Conservation (phyloP, 53 echinoderm and acorn worm genomes). For the Henricia sp. region DNA sequence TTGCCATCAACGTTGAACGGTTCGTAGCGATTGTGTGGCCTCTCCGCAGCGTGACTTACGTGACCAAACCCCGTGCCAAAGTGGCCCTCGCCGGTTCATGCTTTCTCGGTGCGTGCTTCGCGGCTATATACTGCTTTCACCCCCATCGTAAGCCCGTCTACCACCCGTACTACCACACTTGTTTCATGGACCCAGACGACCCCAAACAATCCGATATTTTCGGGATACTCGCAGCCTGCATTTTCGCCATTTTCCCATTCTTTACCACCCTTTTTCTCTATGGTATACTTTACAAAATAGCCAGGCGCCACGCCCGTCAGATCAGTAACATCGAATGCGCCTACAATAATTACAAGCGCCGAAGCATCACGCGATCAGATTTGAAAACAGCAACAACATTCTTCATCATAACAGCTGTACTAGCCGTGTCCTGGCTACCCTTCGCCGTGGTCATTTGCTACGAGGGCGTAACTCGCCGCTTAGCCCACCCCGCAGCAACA, state of each 20-base stretch:
- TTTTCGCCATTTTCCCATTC: slow-evolving; percentile 57
- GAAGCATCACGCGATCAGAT: slow-evolving; percentile 18
- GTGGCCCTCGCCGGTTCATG: slow-evolving; percentile 12
- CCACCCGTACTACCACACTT: slow-evolving; percentile 49
- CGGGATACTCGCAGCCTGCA: slow-evolving; percentile 40
- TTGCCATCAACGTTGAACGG: slow-evolving; percentile 45
- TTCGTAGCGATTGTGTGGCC: slow-evolving; percentile 61
- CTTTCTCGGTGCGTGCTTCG: slow-evolving; percentile 16
- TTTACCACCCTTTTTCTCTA: slow-evolving; percentile 39
- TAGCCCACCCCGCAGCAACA: slow-evolving; percentile 1
- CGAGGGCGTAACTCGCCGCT: slow-evolving; percentile 32
- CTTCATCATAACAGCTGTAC: slow-evolving; percentile 61
- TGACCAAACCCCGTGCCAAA: slow-evolving; percentile 20
- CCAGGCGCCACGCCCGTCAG: slow-evolving; percentile 56
- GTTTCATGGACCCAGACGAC: slow-evolving; percentile 61
- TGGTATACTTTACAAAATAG: slow-evolving; percentile 20
- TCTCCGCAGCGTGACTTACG: slow-evolving; percentile 42
- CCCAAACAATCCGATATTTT: slow-evolving; percentile 30
- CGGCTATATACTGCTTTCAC: slow-evolving; percentile 24
- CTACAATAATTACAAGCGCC: background rate
- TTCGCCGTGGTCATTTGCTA: slow-evolving; percentile 54
- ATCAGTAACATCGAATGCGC: slow-evolving; percentile 27
- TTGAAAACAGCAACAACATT: slow-evolving; percentile 47
- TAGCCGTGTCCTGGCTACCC: slow-evolving; percentile 54
- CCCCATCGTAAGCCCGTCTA: slow-evolving; percentile 39